phyloP scores from a whole-genome alignment of 2,113 vertebrate genomes.

The Pachypanchax playfairii region DNA sequence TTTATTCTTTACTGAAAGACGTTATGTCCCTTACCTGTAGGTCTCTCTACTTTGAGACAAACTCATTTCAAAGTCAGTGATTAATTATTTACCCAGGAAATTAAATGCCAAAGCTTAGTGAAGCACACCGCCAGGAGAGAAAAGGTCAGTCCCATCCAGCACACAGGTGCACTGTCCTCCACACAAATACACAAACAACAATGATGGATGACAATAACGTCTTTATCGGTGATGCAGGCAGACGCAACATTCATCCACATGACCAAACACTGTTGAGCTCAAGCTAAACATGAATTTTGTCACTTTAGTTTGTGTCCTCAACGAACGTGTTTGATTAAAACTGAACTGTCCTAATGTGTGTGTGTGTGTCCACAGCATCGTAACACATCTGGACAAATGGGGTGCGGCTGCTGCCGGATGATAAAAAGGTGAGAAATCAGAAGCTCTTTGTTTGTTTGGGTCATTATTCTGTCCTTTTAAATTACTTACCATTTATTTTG shows the following conservation, averaged over 20 bases:
- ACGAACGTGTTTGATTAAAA: slow-evolving; percentile 22
- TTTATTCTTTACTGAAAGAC: slow-evolving; percentile 36
- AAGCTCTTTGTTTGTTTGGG: not conserved
- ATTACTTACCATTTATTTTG: not conserved
- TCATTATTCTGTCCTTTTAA: not conserved
- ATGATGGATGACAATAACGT: slow-evolving; percentile 66
- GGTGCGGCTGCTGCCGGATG: slow-evolving; percentile 98
- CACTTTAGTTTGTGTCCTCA: too few species aligned
- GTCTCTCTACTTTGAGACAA: slow-evolving; percentile 51
- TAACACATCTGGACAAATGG: slow-evolving; percentile 88
- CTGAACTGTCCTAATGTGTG: slow-evolving; percentile 37
- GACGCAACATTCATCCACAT: too few species aligned
- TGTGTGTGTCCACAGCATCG: slow-evolving; percentile 65
- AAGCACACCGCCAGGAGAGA: slow-evolving; percentile 62
- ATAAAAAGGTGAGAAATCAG: slow-evolving; percentile 88
- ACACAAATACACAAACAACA: slow-evolving; percentile 22
- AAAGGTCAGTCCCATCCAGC: slow-evolving; percentile 69
- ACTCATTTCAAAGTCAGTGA: slow-evolving; percentile 56
- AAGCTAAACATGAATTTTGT: too few species aligned
- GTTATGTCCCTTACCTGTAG: slow-evolving; percentile 53
- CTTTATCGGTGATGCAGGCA: slow-evolving; percentile 61
- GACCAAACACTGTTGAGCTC: too few species aligned
- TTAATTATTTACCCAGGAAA: slow-evolving; percentile 76
- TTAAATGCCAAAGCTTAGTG: slow-evolving; percentile 74
- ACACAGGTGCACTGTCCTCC: slow-evolving; percentile 20